Evolutionary conservation across 1,140 invertebrate genomes (phyloP).

Genomic region (Nixonia krombeini): DNA sequence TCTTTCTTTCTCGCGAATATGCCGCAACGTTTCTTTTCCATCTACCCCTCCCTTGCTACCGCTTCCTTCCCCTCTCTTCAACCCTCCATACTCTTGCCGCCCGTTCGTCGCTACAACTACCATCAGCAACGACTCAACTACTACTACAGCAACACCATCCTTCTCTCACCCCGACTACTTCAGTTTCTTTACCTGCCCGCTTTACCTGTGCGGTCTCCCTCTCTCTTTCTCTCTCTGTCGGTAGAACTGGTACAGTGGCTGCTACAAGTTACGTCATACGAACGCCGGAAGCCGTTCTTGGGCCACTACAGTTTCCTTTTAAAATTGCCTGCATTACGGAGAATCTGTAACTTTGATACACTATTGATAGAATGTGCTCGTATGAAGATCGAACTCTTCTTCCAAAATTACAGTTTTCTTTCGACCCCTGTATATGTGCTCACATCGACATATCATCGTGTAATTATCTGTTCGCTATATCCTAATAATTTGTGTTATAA

Average conservation of each 20-base stretch:
- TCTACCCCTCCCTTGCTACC: slow-evolving; percentile 20
- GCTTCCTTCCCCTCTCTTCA: slow-evolving; percentile 26
- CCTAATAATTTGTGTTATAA: too few species aligned
- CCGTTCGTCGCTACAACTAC: too few species aligned
- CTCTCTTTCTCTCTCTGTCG: slow-evolving; percentile 6
- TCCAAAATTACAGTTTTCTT: not conserved
- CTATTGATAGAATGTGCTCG: too few species aligned
- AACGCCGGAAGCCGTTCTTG: slow-evolving; percentile 29
- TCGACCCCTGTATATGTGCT: too few species aligned
- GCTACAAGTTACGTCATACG: slow-evolving; percentile 61
- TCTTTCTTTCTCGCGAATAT: not conserved
- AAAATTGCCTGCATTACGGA: slow-evolving; percentile 37
- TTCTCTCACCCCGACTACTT: slow-evolving; percentile 10
- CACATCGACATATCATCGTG: too few species aligned
- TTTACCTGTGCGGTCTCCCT: slow-evolving; percentile 35
- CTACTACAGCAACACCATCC: slow-evolving; percentile 5
- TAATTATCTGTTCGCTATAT: too few species aligned
- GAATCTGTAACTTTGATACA: slow-evolving; percentile 27
- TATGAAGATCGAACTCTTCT: too few species aligned
- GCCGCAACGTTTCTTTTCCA: slow-evolving; percentile 11
- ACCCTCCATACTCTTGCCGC: slow-evolving; percentile 30
- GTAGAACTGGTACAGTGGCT: slow-evolving; percentile 61
- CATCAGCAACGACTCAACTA: too few species aligned
- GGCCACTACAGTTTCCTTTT: slow-evolving; percentile 37
- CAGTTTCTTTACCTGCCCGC: slow-evolving; percentile 33